Conservation (phyloP, 2,113 vertebrate genomes). For the Coturnix japonica region DNA sequence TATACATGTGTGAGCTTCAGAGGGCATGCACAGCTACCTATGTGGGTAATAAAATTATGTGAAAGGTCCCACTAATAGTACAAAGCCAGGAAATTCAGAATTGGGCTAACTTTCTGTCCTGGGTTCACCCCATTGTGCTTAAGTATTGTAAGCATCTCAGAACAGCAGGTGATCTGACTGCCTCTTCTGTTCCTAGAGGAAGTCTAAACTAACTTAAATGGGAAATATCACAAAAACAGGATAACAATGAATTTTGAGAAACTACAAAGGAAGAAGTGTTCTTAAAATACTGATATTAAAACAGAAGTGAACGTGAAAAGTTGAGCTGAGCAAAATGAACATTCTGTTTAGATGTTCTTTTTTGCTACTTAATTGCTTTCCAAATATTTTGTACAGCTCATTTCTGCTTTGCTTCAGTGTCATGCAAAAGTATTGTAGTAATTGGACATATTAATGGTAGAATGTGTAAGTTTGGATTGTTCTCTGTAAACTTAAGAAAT, state of each 20-base stretch:
- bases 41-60: conserved; percentile 19
- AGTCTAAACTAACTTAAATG: conserved; percentile 33
- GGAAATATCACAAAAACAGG: conserved; percentile 56
- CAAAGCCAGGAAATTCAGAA: conserved; percentile 63
- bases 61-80: conserved; percentile 41
- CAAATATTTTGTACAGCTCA: background rate
- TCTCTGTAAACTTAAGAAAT: background rate
- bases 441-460: rapidly evolving
- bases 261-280: conserved; percentile 23
- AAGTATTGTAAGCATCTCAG: conserved; percentile 1
- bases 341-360: background rate
- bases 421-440: background rate
- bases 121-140: conserved; percentile 49
- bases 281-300: conserved; percentile 37
- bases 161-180: conserved; percentile 53
- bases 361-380: background rate
- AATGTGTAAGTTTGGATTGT: background rate
- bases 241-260: conserved; percentile 36
- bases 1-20: background rate
- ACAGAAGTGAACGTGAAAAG: background rate
- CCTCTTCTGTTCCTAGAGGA: conserved; percentile 47
- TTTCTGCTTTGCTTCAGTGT: background rate
- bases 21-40: background rate
- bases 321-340: background rate
- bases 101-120: conserved; percentile 33